Base-by-base conservation (phyloP, 1,140 invertebrate species). In the Spodoptera litura region DNA sequence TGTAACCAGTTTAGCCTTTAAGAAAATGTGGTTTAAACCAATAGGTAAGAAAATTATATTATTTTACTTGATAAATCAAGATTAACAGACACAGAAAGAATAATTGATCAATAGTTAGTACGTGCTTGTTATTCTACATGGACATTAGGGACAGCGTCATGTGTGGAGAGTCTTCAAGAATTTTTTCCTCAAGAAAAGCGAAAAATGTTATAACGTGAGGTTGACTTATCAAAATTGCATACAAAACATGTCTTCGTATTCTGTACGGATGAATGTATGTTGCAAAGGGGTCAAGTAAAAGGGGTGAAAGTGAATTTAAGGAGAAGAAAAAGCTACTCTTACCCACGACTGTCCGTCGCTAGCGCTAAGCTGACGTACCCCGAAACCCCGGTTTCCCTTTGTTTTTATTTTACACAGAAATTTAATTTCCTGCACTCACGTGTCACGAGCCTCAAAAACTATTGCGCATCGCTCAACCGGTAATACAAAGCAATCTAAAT, bases 401-500 rank as follows among this genome's bases (percentile, higher is more conserved):
- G 49, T 73, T 83, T 86, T 89, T 93, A 90, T 93, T 88, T 91
- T 92, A 90, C 87, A 89, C 84, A 87, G 88, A 89, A 77, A 90
- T 93, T 94, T 92, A 93, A 94, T 93, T 93, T 94, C 91, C 92
- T 88, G 73, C 86, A 78, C 74, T 90, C 86, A 90, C 91, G 88
- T 93, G 93, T 93, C 91, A 88, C 93, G 90, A 80, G 87, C 88
- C 87, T 93, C 89, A 93, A 93, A 94, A 94, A 93, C 92, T 93
- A 93, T 94, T 90, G 93, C 91, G 88, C 93, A 93, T 93, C 93
- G 91, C 91, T 93, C 92, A 93, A 88, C 89, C 90, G 90, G 88
- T 94, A 94, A 94, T 94, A 94, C 93, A 94, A 94, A 94, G 93
- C 91, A 93, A 94, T 94, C 92, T 93, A 94, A 94, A 93, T 93